Conservation (phyloP, 2,888 invertebrate species). For the Polydrusus tereticollis region DNA sequence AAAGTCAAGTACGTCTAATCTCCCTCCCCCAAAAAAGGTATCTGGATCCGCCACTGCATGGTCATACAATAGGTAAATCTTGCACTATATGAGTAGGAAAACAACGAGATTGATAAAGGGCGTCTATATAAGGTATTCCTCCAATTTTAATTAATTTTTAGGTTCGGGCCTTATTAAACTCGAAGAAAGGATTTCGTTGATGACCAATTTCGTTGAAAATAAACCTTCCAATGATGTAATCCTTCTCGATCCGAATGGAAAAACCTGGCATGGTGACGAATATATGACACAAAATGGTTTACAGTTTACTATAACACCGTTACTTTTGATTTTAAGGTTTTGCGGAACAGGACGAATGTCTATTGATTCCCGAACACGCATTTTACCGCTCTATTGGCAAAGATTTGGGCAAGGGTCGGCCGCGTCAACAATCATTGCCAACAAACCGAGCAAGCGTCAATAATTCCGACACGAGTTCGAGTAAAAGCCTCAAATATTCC, state of each 20-base stretch:
- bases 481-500: slow-evolving; percentile 31
- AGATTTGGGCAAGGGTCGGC: slow-evolving; percentile 56
- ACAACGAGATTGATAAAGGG: too few relatives aligned
- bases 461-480: slow-evolving; percentile 19
- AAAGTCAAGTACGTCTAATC: too few relatives aligned
- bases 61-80: too few relatives aligned
- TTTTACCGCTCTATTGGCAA: slow-evolving; percentile 58
- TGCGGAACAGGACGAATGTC: slow-evolving; percentile 53
- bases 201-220: slow-evolving; percentile 70
- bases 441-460: slow-evolving; percentile 6
- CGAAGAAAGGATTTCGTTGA: slow-evolving; percentile 69
- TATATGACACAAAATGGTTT: too few relatives aligned
- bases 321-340: slow-evolving; percentile 53
- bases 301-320: too few relatives aligned
- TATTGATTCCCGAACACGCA: slow-evolving; percentile 60
- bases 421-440: slow-evolving; percentile 35
- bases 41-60: too few relatives aligned
- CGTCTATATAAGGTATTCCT: too few relatives aligned
- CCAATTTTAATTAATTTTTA: slow-evolving; percentile 19
- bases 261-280: slow-evolving; percentile 71
- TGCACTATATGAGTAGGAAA: too few relatives aligned
- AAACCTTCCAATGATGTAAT: slow-evolving; percentile 67
- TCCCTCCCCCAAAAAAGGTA: too few relatives aligned
- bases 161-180: slow-evolving; percentile 70
- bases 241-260: slow-evolving; percentile 70